Base-by-base conservation (phyloP, 2,113 vertebrate genomes). In the Limnothrissa miodon region DNA sequence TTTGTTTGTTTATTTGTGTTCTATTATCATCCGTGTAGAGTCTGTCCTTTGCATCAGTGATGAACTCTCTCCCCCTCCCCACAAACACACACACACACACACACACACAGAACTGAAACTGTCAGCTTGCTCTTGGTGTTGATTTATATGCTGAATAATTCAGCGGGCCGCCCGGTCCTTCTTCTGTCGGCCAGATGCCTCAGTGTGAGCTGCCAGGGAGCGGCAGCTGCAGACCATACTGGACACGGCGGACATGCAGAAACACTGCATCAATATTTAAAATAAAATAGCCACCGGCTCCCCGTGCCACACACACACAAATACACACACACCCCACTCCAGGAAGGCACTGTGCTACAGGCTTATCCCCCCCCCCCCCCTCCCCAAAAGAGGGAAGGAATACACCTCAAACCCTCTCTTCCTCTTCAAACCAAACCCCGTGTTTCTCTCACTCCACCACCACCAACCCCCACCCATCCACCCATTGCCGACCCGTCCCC, bases 61-160 rank as follows among this genome's bases (percentile, higher is more conserved):
- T 56, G 53, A 23, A 56, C 53, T 56, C n/a, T 56, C 53, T 29
- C n/a, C 59, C 59, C 9, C 25, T 29, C 59, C 59, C n/a, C 62
- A 4, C 13, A 17, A n/a, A 29, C 10, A 70, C 25, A 9, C 29
- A 9, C 8, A 10, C 5, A 29, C 62, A 29, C 53, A 56, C 7
- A 42, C 42, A 42, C 6, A 42, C 42, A 42, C 42, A 42, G 11
- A 25, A 25, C 62, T n/a, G 36, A 29, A 87, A 84, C 85, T 84
- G 91, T 88, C 86, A 90, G 86, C 85, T 87, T 88, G 89, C 87
- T 90, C 89, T 87, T 93, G 93, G 94, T 97, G 97, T 94, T 97
- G 94, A 96, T 97, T 96, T 96, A 96, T 96, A 88, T 92, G 92
- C 96, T 97, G 92, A 97, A 97, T 97, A 97, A 99, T 98, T 97